Evolutionary conservation across 2,113 vertebrate species (phyloP).

Genomic region (Calypte anna): DNA sequence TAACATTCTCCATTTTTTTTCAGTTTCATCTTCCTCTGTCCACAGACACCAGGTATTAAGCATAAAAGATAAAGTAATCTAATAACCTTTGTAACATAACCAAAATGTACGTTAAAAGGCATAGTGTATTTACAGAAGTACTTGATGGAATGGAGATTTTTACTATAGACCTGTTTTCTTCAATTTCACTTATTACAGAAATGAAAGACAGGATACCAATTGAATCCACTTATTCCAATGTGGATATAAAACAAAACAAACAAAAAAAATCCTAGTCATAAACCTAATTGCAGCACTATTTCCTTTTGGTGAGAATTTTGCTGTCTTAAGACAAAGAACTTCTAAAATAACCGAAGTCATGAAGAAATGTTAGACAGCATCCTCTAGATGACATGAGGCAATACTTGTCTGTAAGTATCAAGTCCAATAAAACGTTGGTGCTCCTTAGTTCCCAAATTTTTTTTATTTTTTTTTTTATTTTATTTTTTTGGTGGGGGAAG

Average conservation of each 20-base stretch:
- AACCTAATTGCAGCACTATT: not conserved
- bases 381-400: not conserved
- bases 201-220: not conserved
- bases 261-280: not conserved
- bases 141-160: not conserved
- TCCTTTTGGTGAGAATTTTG: not conserved
- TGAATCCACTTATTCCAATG: not conserved
- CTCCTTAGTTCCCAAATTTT: not conserved
- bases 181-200: not conserved
- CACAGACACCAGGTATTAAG: not conserved
- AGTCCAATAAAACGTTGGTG: not conserved
- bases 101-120: not conserved
- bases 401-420: not conserved
- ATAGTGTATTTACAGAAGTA: not conserved
- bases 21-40: not conserved
- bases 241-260: not conserved
- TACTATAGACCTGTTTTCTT: not conserved
- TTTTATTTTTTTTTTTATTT: not conserved
- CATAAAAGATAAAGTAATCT: not conserved
- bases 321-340: not conserved
- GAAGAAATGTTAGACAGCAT: not conserved
- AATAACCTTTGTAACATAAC: not conserved
- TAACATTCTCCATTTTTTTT: not conserved
- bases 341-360: not conserved
- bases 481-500: not conserved